These are phyloP conservation scores for Loriculus beryllinus DNA, from an alignment of 2,797 vertebrate genomes.

Conservation along the genomic window DNA sequence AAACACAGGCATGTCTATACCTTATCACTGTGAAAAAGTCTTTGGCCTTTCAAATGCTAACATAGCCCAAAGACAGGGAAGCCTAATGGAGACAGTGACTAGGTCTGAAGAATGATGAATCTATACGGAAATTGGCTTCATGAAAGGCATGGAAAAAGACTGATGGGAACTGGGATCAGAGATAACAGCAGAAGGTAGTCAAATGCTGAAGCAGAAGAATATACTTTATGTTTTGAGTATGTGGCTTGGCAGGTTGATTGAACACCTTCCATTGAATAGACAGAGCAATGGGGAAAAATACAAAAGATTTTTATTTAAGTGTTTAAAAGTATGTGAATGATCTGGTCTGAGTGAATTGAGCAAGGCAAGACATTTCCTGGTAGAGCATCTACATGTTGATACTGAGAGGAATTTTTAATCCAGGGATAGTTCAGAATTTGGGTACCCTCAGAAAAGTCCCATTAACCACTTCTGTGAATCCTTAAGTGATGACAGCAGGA, in stretches of 20 bases:
- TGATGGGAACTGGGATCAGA: neutral
- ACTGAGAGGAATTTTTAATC: neutral
- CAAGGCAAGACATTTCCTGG: neutral
- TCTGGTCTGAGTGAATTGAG: neutral
- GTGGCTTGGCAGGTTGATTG: neutral
- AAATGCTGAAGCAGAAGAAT: neutral
- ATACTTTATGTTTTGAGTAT: neutral
- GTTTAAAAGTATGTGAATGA: neutral
- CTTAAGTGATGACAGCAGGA: neutral
- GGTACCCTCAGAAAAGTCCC: neutral
- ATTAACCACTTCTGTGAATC: neutral
- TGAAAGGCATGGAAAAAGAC: neutral
- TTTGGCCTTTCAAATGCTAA: neutral
- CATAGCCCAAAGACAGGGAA: neutral
- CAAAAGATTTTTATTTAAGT: neutral
- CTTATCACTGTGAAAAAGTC: neutral
- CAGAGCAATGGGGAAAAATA: neutral
- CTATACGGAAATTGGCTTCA: neutral
- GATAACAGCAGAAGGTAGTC: neutral
- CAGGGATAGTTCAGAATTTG: neutral
- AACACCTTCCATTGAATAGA: neutral
- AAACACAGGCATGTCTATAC: neutral
- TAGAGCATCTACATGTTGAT: neutral
- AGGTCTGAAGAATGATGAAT: neutral
- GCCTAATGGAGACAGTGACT: neutral